These are phyloP conservation scores for Esox niger DNA, from an alignment of 2,113 vertebrate genomes.

Conservation along the genomic window DNA sequence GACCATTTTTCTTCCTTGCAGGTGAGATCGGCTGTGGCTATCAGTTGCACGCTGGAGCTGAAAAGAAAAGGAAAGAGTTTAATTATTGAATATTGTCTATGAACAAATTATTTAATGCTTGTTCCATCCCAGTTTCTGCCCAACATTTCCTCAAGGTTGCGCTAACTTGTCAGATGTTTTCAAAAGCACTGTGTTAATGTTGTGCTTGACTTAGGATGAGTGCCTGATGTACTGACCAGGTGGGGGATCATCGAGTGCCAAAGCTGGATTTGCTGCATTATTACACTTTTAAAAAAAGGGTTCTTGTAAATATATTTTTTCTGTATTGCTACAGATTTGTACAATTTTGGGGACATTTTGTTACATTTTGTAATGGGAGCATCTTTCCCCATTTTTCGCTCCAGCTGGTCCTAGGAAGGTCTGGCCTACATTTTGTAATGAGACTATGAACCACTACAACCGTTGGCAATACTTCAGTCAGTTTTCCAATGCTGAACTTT, in stretches of 20 bases:
- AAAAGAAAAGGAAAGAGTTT: constrained; percentile 28
- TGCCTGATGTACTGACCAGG: constrained; percentile 53
- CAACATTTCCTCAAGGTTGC: constrained; percentile 21
- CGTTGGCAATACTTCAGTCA: constrained; percentile 63
- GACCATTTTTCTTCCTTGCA: constrained; percentile 21
- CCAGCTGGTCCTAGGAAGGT: constrained; percentile 28
- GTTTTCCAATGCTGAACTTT: constrained; percentile 55
- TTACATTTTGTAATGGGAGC: constrained; percentile 84
- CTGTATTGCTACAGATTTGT: constrained; percentile 82
- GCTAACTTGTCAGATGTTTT: constrained; percentile 24
- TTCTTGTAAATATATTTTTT: constrained; percentile 80
- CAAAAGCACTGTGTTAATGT: constrained; percentile 30
- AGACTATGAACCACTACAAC: constrained; percentile 64
- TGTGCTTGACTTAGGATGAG: constrained; percentile 45
- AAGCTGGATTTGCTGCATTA: constrained; percentile 84
- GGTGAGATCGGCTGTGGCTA: constrained; percentile 39
- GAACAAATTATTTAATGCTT: constrained; percentile 44
- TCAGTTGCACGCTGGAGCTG: constrained; percentile 43
- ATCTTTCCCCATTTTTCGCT: constrained; percentile 43
- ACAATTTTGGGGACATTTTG: constrained; percentile 78
- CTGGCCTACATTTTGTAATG: constrained; percentile 49
- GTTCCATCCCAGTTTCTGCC: constrained; percentile 26
- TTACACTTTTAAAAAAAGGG: constrained; percentile 60
- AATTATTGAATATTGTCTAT: constrained; percentile 44
- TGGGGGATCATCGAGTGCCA: constrained; percentile 77